These are phyloP conservation scores for Bos javanicus DNA, from an alignment of 2,113 vertebrate genomes.

Conservation along the genomic window DNA sequence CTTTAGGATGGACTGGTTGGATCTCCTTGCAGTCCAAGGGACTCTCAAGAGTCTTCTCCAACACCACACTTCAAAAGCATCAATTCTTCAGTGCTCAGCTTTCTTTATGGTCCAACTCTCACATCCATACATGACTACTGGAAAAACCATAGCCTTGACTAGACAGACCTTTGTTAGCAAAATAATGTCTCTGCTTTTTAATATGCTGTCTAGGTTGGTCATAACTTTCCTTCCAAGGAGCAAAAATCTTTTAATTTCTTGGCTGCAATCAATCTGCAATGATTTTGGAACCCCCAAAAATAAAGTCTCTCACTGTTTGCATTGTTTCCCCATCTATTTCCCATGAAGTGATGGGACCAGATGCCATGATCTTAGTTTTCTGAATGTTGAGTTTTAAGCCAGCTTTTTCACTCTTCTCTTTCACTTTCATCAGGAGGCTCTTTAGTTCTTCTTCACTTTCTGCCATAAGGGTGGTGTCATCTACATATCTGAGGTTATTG, in stretches of 20 bases:
- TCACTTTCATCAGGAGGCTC: neutral
- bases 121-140: neutral
- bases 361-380: neutral
- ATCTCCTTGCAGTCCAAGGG: neutral
- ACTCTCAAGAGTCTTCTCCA: neutral
- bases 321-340: neutral
- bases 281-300: neutral
- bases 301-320: neutral
- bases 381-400: neutral
- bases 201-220: neutral
- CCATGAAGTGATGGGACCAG: neutral
- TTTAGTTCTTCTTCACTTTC: neutral
- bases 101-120: neutral
- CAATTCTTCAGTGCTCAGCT: neutral
- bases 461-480: neutral
- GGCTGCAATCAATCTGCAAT: neutral
- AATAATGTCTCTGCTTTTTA: neutral
- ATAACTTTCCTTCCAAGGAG: neutral
- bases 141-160: neutral
- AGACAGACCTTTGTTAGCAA: neutral
- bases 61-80: neutral
- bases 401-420: neutral
- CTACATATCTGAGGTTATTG: neutral
- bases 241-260: neutral
- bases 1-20: neutral